These are phyloP conservation scores for Orbicella faveolata DNA, from an alignment of 64 coral and sea anemone species.

Conservation along the genomic window DNA sequence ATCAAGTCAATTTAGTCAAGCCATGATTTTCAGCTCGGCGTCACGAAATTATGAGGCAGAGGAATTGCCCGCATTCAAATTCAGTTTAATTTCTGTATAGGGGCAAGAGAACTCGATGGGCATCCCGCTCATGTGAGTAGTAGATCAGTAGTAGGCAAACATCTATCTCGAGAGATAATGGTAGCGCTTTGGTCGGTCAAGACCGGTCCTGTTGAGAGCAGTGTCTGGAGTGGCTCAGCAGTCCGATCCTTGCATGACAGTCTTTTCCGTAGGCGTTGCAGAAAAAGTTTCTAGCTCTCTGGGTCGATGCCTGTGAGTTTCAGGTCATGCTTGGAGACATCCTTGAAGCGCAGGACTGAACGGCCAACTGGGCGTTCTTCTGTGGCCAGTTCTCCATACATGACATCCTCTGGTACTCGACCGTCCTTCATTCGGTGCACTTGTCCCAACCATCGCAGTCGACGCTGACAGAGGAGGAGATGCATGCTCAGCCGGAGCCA, in stretches of 20 bases:
- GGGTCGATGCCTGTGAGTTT: background rate
- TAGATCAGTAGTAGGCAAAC: no score
- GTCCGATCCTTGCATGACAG: background rate
- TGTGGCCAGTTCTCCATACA: background rate
- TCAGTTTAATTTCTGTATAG: no score
- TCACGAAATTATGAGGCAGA: no score
- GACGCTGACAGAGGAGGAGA: background rate
- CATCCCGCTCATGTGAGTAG: no score
- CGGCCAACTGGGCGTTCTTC: background rate
- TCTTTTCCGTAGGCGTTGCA: background rate
- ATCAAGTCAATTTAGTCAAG: no score
- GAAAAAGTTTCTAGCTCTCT: background rate
- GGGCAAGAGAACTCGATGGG: no score
- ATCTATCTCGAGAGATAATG: no score
- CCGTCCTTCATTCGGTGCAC: background rate
- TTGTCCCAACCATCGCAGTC: conserved; percentile 19
- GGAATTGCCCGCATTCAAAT: no score
- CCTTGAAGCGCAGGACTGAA: no score
- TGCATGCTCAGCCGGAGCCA: background rate
- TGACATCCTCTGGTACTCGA: background rate
- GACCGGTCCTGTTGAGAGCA: background rate
- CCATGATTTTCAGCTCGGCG: no score
- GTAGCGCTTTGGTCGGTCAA: no score
- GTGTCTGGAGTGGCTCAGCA: background rate
- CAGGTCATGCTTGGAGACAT: background rate